A percentile compares a stretch with the other conserved stretches of the same genome.
Evolutionary conservation across 2,797 vertebrate species (phyloP).

Genomic region (Gymnothorax javanicus): DNA sequence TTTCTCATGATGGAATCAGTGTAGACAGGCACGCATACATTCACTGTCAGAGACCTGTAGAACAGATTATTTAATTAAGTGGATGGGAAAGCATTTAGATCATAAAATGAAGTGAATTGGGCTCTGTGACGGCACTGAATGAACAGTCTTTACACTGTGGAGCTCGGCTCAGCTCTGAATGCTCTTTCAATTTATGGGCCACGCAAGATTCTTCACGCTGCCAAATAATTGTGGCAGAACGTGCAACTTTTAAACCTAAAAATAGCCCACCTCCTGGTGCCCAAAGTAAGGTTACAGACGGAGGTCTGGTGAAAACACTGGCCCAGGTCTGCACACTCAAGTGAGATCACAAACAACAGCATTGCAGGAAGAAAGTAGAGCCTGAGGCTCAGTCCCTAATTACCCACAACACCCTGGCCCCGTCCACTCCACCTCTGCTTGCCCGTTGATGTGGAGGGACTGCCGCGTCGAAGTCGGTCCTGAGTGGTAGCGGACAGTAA

Average conservation of each 20-base stretch:
- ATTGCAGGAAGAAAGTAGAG: conserved; percentile 27
- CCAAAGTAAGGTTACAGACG: conserved; percentile 49
- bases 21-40: conserved; percentile 36
- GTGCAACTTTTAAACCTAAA: conserved; percentile 51
- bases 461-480: too few species aligned
- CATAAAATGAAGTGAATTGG: conserved; percentile 35
- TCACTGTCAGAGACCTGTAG: conserved; percentile 15
- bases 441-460: too few species aligned
- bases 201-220: conserved; percentile 34
- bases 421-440: too few species aligned
- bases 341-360: conserved; percentile 22
- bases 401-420: too few species aligned
- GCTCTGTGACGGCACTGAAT: conserved; percentile 40
- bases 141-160: conserved; percentile 39
- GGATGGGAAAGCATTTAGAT: conserved; percentile 21
- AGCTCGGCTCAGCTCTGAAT: conserved; percentile 33
- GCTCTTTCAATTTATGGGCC: conserved; percentile 27
- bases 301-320: conserved; percentile 29
- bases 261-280: conserved; percentile 45
- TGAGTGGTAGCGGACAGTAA: too few species aligned
- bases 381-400: background rate
- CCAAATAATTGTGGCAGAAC: conserved; percentile 52
- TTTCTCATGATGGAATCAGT: background rate
- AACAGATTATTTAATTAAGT: conserved; percentile 35
- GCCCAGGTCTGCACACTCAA: conserved; percentile 20